A percentile compares a stretch with the other conserved stretches of the same genome.
phyloP scores from a whole-genome alignment of 1,140 invertebrate genomes.

The Hesperophylax magnus region DNA sequence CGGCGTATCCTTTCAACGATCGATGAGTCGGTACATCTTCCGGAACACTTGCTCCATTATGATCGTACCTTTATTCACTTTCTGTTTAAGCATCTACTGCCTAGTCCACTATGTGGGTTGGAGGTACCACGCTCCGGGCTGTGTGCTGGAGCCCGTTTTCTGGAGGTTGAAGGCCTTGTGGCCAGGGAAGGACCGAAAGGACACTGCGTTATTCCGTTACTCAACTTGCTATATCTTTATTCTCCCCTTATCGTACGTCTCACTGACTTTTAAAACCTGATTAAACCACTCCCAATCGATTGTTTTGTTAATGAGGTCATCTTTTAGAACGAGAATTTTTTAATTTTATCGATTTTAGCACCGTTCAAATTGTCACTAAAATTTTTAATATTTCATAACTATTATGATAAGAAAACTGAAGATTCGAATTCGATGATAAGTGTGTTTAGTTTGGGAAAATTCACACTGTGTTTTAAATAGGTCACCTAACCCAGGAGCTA shows the following conservation, averaged over 20 bases:
- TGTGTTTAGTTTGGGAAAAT: too few species aligned
- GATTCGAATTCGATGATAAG: too few species aligned
- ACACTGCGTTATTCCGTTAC: conserved; percentile 33
- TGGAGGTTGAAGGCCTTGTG: neutral
- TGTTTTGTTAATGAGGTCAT: conserved; percentile 11
- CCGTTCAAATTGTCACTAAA: too few species aligned
- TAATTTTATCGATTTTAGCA: neutral
- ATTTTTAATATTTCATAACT: too few species aligned
- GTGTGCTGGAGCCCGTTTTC: too few species aligned
- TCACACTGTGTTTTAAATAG: too few species aligned
- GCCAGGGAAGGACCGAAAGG: conserved; percentile 6
- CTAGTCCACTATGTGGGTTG: too few species aligned
- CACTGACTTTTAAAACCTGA: conserved; percentile 21
- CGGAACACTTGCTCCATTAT: conserved; percentile 45
- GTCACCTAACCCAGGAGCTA: too few species aligned
- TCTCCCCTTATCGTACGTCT: conserved; percentile 33
- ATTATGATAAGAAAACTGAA: too few species aligned
- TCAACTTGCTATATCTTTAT: conserved; percentile 10
- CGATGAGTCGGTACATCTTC: conserved; percentile 36
- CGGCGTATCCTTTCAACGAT: conserved; percentile 36
- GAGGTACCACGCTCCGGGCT: too few species aligned
- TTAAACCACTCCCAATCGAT: conserved; percentile 17
- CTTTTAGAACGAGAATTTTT: conserved; percentile 18
- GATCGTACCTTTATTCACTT: conserved; percentile 16
- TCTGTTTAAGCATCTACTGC: conserved; percentile 8